Evolutionary conservation across 2,797 vertebrate species (phyloP).

Genomic region (Sebastes hubbsi): DNA sequence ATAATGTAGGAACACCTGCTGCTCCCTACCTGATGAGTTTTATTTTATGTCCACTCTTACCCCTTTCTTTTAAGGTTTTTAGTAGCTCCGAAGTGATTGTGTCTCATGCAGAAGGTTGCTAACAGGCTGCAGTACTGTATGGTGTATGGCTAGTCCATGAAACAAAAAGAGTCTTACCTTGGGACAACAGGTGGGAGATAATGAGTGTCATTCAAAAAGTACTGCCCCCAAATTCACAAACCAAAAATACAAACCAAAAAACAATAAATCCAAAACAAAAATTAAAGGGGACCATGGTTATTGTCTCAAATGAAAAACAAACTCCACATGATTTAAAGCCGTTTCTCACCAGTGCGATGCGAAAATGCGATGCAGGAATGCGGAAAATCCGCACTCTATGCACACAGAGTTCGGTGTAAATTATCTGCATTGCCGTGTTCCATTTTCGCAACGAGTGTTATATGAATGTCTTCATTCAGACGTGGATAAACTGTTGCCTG

Average conservation of each 20-base stretch:
- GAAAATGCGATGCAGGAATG: too few species aligned
- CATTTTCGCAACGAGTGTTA: not conserved
- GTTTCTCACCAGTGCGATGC: too few species aligned
- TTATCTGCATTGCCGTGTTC: too few species aligned
- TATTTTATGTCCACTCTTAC: not conserved
- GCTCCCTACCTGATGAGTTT: not conserved
- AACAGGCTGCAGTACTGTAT: not conserved
- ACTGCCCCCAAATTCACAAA: not conserved
- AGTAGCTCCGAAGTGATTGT: conserved; percentile 4
- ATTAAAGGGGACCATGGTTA: too few species aligned
- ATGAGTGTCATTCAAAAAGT: not conserved
- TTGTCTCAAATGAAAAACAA: too few species aligned
- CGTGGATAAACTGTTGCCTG: not conserved
- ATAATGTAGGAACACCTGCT: conserved; percentile 24
- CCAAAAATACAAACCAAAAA: too few species aligned
- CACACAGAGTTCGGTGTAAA: too few species aligned
- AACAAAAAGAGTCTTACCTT: not conserved
- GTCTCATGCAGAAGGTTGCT: not conserved
- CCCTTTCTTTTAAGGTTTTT: not conserved
- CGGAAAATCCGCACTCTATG: too few species aligned
- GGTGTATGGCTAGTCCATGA: not conserved
- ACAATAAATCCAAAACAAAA: too few species aligned
- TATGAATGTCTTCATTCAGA: not conserved
- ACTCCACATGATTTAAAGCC: too few species aligned
- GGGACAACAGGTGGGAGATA: not conserved